Conservation (phyloP, 2,797 vertebrate genomes). For the Novumbra hubbsi region DNA sequence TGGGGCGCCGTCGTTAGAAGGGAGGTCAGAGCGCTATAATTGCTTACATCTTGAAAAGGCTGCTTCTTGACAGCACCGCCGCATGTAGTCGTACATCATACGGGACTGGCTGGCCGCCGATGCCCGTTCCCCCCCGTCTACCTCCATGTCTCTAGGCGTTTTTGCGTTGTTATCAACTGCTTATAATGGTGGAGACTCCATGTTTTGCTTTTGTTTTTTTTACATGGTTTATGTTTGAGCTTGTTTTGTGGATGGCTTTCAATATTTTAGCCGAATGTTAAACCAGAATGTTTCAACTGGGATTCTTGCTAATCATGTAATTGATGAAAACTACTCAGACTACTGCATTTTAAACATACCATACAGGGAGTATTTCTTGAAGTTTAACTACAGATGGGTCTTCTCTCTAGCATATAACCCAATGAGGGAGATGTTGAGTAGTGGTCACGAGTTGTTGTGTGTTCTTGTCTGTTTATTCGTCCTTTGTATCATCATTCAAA, state of each 20-base stretch:
- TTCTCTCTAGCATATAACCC: not conserved
- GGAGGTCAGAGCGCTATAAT: constrained; percentile 54
- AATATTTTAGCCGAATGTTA: constrained; percentile 62
- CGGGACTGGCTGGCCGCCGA: constrained; percentile 58
- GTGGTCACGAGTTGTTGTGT: not conserved
- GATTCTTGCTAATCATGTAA: constrained; percentile 36
- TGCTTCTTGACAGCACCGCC: constrained; percentile 60
- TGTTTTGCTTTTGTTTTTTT: not conserved
- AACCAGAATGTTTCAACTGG: constrained; percentile 42
- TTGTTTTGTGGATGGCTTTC: constrained; percentile 57
- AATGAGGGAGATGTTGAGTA: not conserved
- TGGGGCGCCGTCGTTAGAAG: constrained; percentile 49
- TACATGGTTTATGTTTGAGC: not conserved
- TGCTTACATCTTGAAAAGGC: constrained; percentile 56
- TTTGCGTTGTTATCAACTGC: not conserved
- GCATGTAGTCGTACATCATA: constrained; percentile 46
- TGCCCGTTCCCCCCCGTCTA: constrained; percentile 68
- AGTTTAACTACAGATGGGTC: not conserved
- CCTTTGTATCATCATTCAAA: constrained; percentile 11
- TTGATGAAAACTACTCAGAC: constrained; percentile 27
- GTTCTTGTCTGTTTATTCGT: not conserved
- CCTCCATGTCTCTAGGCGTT: not conserved
- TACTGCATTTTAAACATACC: not conserved
- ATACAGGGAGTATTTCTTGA: not conserved
- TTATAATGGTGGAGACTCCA: not conserved